Evolutionary conservation across 2,113 vertebrate genomes (phyloP).

Genomic region (Nanorana parkeri): DNA sequence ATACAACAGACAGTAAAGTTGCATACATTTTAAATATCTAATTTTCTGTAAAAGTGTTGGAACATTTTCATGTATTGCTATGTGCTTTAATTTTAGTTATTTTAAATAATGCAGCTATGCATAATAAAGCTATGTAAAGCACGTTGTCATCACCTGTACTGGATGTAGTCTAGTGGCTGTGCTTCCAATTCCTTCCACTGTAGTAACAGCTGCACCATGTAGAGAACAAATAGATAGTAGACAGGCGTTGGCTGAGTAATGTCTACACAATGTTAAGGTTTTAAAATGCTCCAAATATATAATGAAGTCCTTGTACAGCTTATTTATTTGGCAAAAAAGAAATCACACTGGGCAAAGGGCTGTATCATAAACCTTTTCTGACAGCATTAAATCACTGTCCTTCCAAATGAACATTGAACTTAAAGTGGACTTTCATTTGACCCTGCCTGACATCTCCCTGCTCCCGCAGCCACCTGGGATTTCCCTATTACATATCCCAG

Average conservation of each 20-base stretch:
- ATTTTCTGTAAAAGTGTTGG: not conserved
- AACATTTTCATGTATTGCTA: too few relatives aligned
- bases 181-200: constrained; percentile 83
- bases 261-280: constrained; percentile 72
- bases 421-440: too few relatives aligned
- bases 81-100: too few relatives aligned
- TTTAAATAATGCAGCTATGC: too few relatives aligned
- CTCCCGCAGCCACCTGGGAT: too few relatives aligned
- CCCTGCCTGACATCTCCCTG: too few relatives aligned
- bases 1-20: not conserved
- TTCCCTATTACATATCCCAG: too few relatives aligned
- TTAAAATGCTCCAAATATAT: not conserved
- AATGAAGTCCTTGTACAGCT: not conserved
- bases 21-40: not conserved
- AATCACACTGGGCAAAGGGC: not conserved
- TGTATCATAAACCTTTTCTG: not conserved
- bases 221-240: constrained; percentile 81
- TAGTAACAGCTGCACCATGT: constrained; percentile 79
- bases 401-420: too few relatives aligned
- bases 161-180: constrained; percentile 81
- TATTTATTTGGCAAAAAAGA: not conserved
- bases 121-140: too few relatives aligned
- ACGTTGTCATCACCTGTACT: constrained; percentile 73
- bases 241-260: constrained; percentile 81
- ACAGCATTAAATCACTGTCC: too few relatives aligned